A percentile compares a stretch with the other conserved stretches of the same genome.
Evolutionary conservation across 2,113 vertebrate species (phyloP).

Genomic region (Pseudopipra pipra): DNA sequence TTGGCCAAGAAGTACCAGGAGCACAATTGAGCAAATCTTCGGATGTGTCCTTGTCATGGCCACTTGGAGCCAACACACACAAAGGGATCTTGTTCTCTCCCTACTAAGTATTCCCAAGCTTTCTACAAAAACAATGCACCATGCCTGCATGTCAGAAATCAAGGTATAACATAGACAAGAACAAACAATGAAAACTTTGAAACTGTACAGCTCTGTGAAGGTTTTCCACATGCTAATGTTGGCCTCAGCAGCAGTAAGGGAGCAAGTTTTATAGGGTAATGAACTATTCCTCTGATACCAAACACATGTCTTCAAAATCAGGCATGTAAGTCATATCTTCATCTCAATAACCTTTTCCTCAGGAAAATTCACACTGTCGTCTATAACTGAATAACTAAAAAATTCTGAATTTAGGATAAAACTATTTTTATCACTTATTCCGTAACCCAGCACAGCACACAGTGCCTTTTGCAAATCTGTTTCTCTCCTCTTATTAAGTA

Average conservation of each 20-base stretch:
- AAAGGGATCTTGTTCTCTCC: neutral
- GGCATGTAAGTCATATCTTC: neutral
- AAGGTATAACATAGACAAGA: neutral
- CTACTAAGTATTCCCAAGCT: neutral
- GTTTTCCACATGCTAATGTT: neutral
- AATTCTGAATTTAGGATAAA: neutral
- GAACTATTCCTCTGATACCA: neutral
- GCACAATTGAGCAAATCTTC: neutral
- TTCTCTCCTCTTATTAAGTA: neutral
- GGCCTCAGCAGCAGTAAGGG: neutral
- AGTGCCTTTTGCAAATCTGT: neutral
- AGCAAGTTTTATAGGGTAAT: neutral
- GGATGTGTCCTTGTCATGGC: neutral
- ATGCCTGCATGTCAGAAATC: neutral
- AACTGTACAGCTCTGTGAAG: neutral
- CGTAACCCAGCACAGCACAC: neutral
- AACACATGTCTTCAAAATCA: neutral
- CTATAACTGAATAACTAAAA: neutral
- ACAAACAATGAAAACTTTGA: neutral
- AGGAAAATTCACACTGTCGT: neutral
- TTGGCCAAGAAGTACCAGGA: neutral
- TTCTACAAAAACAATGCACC: neutral
- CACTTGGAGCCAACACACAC: neutral
- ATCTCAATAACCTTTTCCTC: neutral
- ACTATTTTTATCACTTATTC: neutral